These are phyloP conservation scores for Arbacia lixula DNA, from an alignment of 53 echinoderm and acorn worm genomes.

Conservation along the genomic window DNA sequence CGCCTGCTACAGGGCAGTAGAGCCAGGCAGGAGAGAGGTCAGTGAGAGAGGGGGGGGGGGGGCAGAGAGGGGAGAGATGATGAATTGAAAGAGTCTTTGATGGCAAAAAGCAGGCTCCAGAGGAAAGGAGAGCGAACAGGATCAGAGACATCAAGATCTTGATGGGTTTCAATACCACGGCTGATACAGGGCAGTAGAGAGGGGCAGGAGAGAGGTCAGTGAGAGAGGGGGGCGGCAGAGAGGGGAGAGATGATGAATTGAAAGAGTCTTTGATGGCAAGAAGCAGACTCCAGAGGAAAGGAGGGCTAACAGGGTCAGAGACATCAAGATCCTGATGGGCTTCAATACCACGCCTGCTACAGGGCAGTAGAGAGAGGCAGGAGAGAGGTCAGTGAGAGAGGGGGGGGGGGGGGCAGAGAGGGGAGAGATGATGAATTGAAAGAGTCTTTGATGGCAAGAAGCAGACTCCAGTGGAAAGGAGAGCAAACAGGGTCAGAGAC, in stretches of 20 bases:
- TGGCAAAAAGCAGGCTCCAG: slow-evolving; percentile 73
- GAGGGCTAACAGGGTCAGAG: slow-evolving; percentile 69
- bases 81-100: slow-evolving; percentile 78
- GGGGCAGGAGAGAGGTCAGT: too few relatives aligned
- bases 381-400: background rate
- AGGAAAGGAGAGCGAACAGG: slow-evolving; percentile 68
- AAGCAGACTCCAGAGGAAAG: slow-evolving; percentile 75
- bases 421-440: slow-evolving; percentile 75
- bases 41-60: background rate
- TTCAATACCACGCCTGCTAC: too few relatives aligned
- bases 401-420: slow-evolving; percentile 56
- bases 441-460: slow-evolving; percentile 72
- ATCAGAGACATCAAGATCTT: slow-evolving; percentile 84
- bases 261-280: slow-evolving; percentile 76
- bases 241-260: slow-evolving; percentile 85
- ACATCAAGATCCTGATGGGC: slow-evolving; percentile 84
- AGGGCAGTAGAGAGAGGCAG: background rate
- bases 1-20: background rate
- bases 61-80: slow-evolving; percentile 76
- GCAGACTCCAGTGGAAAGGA: slow-evolving; percentile 64
- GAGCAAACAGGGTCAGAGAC: slow-evolving; percentile 69
- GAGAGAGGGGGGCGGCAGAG: too few relatives aligned
- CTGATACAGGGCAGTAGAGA: too few relatives aligned
- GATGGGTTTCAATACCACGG: too few relatives aligned
- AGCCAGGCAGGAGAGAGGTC: background rate